Percentiles rank a stretch among this genome's conserved stretches.
phyloP scores from a whole-genome alignment of 2,113 vertebrate genomes.

The Cephalopholis sonnerati region DNA sequence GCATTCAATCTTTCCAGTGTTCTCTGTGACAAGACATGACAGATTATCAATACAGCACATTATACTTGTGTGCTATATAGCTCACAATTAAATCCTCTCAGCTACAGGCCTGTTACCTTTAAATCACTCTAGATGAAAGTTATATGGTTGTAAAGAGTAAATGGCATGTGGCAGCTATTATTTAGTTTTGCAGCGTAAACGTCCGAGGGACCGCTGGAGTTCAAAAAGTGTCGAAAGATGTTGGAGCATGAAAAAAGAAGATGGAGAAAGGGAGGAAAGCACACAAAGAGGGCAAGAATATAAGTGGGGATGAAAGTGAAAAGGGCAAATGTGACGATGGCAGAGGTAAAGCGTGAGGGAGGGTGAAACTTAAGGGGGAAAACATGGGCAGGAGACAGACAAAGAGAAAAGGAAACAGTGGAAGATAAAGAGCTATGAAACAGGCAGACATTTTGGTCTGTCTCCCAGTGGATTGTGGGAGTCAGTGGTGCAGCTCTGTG shows the following conservation, averaged over 20 bases:
- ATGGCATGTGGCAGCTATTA: conserved; percentile 58
- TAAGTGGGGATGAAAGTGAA: not conserved
- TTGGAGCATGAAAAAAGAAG: conserved; percentile 37
- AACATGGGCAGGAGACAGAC: conserved; percentile 27
- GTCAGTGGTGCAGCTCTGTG: conserved; percentile 71
- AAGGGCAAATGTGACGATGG: conserved; percentile 50
- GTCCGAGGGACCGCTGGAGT: conserved; percentile 58
- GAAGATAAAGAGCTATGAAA: conserved; percentile 48
- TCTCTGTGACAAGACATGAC: not conserved
- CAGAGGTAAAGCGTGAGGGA: conserved; percentile 58
- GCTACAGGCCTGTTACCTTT: conserved; percentile 1
- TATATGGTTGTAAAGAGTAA: conserved; percentile 46
- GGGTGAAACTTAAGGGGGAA: conserved; percentile 54
- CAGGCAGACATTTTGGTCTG: conserved; percentile 38
- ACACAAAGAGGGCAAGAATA: conserved; percentile 15
- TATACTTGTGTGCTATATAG: conserved; percentile 4
- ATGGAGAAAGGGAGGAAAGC: conserved; percentile 12
- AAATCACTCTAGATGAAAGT: conserved; percentile 44
- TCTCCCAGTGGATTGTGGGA: conserved; percentile 66
- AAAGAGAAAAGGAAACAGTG: conserved; percentile 26
- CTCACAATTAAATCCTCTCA: conserved; percentile 35
- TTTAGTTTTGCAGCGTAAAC: conserved; percentile 43
- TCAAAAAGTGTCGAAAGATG: conserved; percentile 63
- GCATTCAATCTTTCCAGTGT: not conserved
- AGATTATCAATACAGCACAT: conserved; percentile 6